Conservation (phyloP, 2,797 vertebrate species). For the Anableps anableps region DNA sequence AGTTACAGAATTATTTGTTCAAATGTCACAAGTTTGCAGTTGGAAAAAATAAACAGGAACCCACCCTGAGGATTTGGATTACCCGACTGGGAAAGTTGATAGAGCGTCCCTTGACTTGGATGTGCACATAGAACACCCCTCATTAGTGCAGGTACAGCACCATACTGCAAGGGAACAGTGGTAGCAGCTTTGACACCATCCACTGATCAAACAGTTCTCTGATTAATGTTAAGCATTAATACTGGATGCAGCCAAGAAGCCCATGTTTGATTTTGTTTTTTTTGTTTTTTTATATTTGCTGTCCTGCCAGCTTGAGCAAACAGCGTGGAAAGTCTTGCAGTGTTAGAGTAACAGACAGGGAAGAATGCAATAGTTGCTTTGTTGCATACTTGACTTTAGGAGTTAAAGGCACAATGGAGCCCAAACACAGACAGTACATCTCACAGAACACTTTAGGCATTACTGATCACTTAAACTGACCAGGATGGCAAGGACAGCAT, state of each 20-base stretch:
- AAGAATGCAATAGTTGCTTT: not conserved
- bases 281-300: not conserved
- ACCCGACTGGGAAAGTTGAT: not conserved
- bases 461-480: too few species aligned
- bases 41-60: not conserved
- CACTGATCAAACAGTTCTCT: not conserved
- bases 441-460: not conserved
- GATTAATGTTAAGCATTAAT: not conserved
- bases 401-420: too few species aligned
- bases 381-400: too few species aligned
- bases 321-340: not conserved
- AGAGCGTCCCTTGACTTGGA: not conserved
- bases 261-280: not conserved
- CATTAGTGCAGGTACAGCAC: not conserved
- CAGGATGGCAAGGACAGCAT: not conserved
- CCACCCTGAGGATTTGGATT: not conserved
- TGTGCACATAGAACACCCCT: not conserved
- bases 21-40: conserved; percentile 2
- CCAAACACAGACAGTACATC: too few species aligned
- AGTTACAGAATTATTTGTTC: not conserved
- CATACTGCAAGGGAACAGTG: not conserved
- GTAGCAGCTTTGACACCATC: not conserved
- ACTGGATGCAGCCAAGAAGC: not conserved
- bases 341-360: not conserved
- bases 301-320: not conserved